A percentile compares a stretch with the other conserved stretches of the same genome.
Conservation (phyloP, 2,113 vertebrate species). For the Merops nubicus region DNA sequence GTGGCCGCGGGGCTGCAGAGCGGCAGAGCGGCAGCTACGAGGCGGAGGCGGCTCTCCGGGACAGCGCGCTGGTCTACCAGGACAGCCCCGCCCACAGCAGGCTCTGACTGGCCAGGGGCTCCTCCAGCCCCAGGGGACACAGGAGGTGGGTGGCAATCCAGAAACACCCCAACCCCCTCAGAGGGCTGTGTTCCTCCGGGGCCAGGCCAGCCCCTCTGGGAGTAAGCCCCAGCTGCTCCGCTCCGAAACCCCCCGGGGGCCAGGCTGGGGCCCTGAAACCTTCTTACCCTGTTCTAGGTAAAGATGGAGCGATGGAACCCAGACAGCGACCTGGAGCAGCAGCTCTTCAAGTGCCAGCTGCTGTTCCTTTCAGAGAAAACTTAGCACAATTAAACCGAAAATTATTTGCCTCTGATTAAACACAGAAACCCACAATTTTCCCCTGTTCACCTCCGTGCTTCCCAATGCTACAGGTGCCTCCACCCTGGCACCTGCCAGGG, state of each 20-base stretch:
- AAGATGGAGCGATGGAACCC: neutral
- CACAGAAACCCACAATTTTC: accelerated
- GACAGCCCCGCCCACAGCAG: neutral
- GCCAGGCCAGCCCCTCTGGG: neutral
- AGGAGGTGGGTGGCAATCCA: neutral
- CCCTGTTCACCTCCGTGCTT: neutral
- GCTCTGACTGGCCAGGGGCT: neutral
- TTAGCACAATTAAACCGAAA: neutral
- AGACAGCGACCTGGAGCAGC: neutral
- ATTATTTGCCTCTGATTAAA: neutral
- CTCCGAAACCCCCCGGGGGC: accelerated
- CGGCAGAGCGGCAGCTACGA: slow-evolving; percentile 66
- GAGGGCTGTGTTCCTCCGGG: accelerated
- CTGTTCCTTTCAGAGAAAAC: neutral
- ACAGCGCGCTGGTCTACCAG: slow-evolving; percentile 76
- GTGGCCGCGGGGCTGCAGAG: slow-evolving; percentile 50
- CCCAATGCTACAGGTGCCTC: accelerated
- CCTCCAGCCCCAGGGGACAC: too few species aligned
- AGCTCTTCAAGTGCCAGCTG: neutral
- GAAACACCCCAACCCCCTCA: neutral
- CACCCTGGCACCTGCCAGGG: neutral
- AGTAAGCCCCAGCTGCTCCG: accelerated
- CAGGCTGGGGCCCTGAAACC: accelerated
- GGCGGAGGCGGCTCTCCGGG: neutral
- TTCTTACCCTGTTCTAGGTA: neutral